These are phyloP conservation scores for Danio tinwini DNA, from an alignment of 2,797 vertebrate genomes.

Conservation along the genomic window DNA sequence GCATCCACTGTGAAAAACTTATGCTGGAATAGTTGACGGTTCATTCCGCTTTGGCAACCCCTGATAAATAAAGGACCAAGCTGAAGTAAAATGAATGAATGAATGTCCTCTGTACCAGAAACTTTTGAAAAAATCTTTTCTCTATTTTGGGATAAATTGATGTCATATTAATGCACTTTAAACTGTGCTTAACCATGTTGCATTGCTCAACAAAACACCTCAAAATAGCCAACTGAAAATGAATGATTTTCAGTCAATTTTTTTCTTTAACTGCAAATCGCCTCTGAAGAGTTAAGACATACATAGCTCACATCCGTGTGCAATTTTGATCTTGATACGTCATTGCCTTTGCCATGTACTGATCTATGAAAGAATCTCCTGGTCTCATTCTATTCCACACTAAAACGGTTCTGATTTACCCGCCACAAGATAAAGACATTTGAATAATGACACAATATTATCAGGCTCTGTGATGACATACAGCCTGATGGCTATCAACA, in stretches of 20 bases:
- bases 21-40: too few species aligned
- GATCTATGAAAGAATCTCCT: constrained; percentile 25
- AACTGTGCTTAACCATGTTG: not conserved
- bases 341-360: not conserved
- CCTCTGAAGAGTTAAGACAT: not conserved
- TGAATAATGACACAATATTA: constrained; percentile 47
- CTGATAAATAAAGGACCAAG: too few species aligned
- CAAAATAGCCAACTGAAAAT: not conserved
- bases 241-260: not conserved
- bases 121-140: too few species aligned
- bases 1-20: too few species aligned
- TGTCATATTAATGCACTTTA: too few species aligned
- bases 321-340: not conserved
- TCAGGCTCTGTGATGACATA: not conserved
- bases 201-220: not conserved
- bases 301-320: not conserved
- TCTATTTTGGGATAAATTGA: too few species aligned
- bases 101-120: too few species aligned
- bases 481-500: constrained; percentile 35
- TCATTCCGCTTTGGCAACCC: too few species aligned
- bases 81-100: too few species aligned
- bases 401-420: constrained; percentile 12
- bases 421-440: constrained; percentile 33
- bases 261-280: not conserved
- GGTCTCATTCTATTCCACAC: not conserved